Conservation (phyloP, 2,113 vertebrate species). For the Dendropsophus ebraccatus region DNA sequence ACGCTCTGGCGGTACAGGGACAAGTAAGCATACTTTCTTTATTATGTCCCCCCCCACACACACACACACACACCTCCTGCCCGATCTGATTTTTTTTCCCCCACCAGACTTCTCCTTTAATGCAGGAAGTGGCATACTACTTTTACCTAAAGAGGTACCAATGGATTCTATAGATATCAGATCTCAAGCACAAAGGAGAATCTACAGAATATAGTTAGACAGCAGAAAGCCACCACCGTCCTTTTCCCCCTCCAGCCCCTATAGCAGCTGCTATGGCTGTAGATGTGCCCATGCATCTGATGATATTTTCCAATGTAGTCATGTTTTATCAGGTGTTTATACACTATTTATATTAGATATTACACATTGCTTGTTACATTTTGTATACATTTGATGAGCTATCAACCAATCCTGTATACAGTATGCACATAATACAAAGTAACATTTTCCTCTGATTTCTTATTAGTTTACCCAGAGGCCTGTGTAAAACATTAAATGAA, state of each 20-base stretch:
- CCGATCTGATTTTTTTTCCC: no score
- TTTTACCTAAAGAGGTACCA: neutral
- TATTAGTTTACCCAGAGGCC: neutral
- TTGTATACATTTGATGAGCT: neutral
- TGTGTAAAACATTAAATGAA: constrained; percentile 7
- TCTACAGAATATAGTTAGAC: neutral
- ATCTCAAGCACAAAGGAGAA: neutral
- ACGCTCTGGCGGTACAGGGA: no score
- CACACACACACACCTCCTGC: no score
- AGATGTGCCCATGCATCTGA: neutral
- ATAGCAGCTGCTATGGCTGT: neutral
- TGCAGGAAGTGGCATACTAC: neutral
- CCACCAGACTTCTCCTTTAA: no score
- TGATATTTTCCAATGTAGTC: neutral
- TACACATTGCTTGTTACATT: neutral
- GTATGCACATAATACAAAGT: neutral
- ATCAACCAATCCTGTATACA: neutral
- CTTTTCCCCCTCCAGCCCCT: neutral
- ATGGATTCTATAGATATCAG: neutral
- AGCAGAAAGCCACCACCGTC: neutral
- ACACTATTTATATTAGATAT: neutral
- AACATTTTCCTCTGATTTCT: neutral
- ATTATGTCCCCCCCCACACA: no score
- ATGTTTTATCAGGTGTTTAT: neutral
- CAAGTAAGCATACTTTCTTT: no score